A percentile compares a stretch with the other conserved stretches of the same genome.
These are phyloP conservation scores for Heliornis fulica DNA, from an alignment of 2,113 vertebrate genomes.

Conservation along the genomic window DNA sequence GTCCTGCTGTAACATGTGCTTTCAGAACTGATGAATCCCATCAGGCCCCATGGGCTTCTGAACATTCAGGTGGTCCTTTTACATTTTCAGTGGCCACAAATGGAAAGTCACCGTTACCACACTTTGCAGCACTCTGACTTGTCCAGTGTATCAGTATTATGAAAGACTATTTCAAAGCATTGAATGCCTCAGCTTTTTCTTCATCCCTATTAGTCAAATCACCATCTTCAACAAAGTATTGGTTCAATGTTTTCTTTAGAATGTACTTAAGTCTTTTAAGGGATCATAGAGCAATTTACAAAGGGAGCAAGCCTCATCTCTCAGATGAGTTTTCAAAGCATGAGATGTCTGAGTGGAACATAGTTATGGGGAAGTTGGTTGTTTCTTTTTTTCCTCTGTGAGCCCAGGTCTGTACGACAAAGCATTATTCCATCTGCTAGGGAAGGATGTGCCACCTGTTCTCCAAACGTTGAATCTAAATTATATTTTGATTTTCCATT, in stretches of 20 bases:
- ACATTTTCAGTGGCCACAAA: background rate
- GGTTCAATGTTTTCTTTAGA: background rate
- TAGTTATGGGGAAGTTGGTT: background rate
- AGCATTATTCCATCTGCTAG: background rate
- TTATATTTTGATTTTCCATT: background rate
- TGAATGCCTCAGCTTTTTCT: background rate
- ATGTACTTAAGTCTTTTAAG: background rate
- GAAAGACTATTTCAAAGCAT: background rate
- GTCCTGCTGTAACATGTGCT: background rate
- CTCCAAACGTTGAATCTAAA: background rate
- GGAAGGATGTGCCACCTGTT: background rate
- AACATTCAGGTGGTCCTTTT: background rate
- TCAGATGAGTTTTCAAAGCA: background rate
- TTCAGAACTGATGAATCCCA: background rate
- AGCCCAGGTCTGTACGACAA: background rate
- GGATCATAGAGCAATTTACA: background rate
- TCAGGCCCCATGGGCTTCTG: background rate
- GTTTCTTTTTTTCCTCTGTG: background rate
- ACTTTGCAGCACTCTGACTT: rapidly evolving
- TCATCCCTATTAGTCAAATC: background rate
- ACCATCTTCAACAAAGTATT: background rate
- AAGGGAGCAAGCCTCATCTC: background rate
- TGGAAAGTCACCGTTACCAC: background rate
- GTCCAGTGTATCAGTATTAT: background rate
- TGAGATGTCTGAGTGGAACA: background rate